These are phyloP conservation scores for Trichonephila clavata DNA, from an alignment of 1,140 invertebrate species.

Conservation along the genomic window DNA sequence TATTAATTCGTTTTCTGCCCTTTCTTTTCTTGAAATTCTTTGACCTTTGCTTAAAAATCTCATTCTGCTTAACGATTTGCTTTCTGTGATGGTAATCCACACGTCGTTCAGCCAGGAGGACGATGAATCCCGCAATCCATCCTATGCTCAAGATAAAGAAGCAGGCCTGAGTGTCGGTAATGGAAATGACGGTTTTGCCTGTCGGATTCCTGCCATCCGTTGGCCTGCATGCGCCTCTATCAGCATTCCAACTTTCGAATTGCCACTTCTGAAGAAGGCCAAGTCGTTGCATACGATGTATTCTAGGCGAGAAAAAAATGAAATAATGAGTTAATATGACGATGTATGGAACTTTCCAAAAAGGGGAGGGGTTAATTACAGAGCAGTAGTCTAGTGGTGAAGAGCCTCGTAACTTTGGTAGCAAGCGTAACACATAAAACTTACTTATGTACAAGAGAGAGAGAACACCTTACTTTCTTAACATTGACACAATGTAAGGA, in stretches of 20 bases:
- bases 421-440: no score
- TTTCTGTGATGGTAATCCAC: background rate
- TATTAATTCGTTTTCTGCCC: background rate
- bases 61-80: background rate
- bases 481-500: no score
- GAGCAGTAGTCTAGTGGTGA: no score
- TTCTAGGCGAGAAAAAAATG: background rate
- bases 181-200: slow-evolving; percentile 1
- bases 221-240: background rate
- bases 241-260: background rate
- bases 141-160: slow-evolving; percentile 40
- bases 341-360: no score
- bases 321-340: no score
- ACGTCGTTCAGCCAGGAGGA: background rate
- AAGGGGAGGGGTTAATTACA: no score
- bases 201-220: slow-evolving; percentile 27
- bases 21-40: background rate
- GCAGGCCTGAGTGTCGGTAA: slow-evolving; percentile 5
- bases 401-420: no score
- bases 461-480: no score
- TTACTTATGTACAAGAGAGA: no score
- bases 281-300: slow-evolving; percentile 17
- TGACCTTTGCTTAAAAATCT: background rate
- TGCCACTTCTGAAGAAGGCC: slow-evolving; percentile 46
- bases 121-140: background rate